Evolutionary conservation across 2,888 invertebrate species (phyloP).

Genomic region (Spatulosminthurus flaviceps): DNA sequence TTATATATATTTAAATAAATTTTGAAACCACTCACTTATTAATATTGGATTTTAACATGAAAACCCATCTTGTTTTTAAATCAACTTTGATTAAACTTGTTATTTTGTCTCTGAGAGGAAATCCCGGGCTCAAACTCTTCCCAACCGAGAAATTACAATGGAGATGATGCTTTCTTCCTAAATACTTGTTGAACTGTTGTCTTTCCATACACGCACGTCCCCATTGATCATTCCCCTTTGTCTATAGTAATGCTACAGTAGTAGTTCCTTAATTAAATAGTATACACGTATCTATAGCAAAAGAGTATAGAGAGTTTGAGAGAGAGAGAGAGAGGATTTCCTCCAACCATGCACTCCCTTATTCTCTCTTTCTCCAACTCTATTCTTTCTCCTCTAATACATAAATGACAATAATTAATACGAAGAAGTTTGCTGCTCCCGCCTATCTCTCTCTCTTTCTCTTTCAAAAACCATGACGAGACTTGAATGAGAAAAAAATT

Average conservation of each 20-base stretch:
- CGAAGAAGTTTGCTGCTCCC: background rate
- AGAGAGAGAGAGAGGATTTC: no score
- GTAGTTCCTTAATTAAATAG: no score
- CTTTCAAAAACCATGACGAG: background rate
- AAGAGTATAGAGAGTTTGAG: no score
- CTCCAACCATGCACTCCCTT: no score
- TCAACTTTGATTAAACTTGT: slow-evolving; percentile 7
- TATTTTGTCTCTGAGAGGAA: background rate
- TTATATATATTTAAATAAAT: no score
- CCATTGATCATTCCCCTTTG: no score
- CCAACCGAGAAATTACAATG: slow-evolving; percentile 12
- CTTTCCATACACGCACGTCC: background rate
- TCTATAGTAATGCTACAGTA: no score
- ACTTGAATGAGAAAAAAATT: no score
- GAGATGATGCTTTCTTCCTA: background rate
- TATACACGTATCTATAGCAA: no score
- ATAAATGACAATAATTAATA: background rate
- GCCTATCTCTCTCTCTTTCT: background rate
- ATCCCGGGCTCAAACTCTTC: background rate
- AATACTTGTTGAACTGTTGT: slow-evolving; percentile 11
- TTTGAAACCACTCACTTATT: no score
- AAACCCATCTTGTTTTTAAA: slow-evolving; percentile 7
- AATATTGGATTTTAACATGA: background rate
- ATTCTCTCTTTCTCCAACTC: no score
- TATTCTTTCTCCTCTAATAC: background rate